Evolutionary conservation across 2,113 vertebrate species (phyloP).

Genomic region (Caloenas nicobarica): DNA sequence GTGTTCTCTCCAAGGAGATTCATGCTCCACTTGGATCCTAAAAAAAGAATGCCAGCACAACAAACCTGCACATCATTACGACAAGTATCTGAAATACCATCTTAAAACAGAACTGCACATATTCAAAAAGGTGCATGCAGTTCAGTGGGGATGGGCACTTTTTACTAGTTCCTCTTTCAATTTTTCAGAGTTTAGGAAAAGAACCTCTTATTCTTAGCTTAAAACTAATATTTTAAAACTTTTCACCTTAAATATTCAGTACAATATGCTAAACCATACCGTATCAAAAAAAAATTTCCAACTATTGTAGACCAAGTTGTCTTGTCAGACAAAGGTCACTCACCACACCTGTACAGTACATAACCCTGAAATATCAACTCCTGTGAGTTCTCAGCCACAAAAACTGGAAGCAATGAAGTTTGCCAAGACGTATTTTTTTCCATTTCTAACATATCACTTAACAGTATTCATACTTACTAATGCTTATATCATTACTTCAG

Average conservation of each 20-base stretch:
- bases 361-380: not conserved
- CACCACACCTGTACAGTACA: not conserved
- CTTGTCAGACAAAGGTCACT: not conserved
- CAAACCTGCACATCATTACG: not conserved
- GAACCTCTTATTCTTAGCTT: not conserved
- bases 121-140: not conserved
- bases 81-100: not conserved
- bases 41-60: not conserved
- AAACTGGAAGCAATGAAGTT: not conserved
- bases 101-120: not conserved
- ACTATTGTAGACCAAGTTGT: not conserved
- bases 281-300: not conserved
- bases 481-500: not conserved
- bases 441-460: not conserved
- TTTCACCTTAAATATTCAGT: not conserved
- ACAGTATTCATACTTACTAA: not conserved
- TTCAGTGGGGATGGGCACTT: not conserved
- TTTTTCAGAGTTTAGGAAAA: not conserved
- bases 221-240: not conserved
- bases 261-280: not conserved
- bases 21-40: not conserved
- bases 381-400: not conserved
- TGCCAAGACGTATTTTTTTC: rapidly evolving
- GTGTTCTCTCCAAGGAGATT: not conserved
- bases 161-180: not conserved